Conservation (phyloP, 2,888 invertebrate genomes). For the Microctonus brassicae region DNA sequence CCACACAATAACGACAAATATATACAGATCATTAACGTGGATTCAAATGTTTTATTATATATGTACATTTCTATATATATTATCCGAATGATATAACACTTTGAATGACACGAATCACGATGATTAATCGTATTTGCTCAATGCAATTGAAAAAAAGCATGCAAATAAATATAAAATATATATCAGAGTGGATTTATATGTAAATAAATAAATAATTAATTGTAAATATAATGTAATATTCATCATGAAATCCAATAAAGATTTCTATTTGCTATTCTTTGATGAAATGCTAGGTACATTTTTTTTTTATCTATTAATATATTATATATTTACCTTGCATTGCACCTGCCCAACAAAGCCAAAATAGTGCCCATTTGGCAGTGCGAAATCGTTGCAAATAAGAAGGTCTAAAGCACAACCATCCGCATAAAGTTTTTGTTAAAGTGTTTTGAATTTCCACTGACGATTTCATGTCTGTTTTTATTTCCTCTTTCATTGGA, state of each 20-base stretch:
- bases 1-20: neutral
- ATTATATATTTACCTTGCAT: slow-evolving; percentile 76
- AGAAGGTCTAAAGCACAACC: slow-evolving; percentile 76
- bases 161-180: too few species aligned
- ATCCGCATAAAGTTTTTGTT: slow-evolving; percentile 73
- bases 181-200: too few species aligned
- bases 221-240: too few species aligned
- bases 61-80: neutral
- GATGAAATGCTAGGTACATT: too few species aligned
- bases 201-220: neutral
- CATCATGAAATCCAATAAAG: too few species aligned
- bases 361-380: slow-evolving; percentile 85
- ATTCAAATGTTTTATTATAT: slow-evolving; percentile 4
- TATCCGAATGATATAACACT: neutral
- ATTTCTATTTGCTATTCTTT: too few species aligned
- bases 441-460: slow-evolving; percentile 39
- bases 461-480: slow-evolving; percentile 41
- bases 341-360: slow-evolving; percentile 85
- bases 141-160: neutral
- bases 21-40: slow-evolving; percentile 16
- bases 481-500: slow-evolving; percentile 51
- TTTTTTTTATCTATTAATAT: neutral
- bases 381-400: slow-evolving; percentile 80
- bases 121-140: slow-evolving; percentile 18
- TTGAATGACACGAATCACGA: neutral